Conservation (phyloP, 2,888 invertebrate genomes). For the Tinea semifulvella region DNA sequence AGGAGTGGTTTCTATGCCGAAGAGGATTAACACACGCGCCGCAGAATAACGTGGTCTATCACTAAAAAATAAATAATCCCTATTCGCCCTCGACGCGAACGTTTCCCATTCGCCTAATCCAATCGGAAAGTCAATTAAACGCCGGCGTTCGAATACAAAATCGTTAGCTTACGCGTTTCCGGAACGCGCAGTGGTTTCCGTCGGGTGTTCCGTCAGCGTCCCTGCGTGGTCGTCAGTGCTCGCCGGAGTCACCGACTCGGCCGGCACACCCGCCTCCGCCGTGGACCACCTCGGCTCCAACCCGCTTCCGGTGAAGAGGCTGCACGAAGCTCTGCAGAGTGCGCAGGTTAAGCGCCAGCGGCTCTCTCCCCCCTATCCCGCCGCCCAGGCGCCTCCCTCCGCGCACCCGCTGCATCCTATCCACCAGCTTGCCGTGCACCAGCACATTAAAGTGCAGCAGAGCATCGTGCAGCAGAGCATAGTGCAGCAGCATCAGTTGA, state of each 20-base stretch:
- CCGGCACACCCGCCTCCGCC: slow-evolving; percentile 55
- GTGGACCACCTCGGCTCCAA: slow-evolving; percentile 67
- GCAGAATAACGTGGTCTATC: slow-evolving; percentile 46
- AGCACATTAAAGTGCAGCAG: slow-evolving; percentile 60
- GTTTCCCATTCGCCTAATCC: not conserved
- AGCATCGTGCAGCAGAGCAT: slow-evolving; percentile 61
- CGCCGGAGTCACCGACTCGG: slow-evolving; percentile 60
- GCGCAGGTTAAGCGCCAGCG: slow-evolving; percentile 70
- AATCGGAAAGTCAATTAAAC: slow-evolving; percentile 37
- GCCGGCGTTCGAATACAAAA: slow-evolving; percentile 22
- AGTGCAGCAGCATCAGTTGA: slow-evolving; percentile 59
- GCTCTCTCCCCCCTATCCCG: slow-evolving; percentile 67
- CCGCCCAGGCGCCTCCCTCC: slow-evolving; percentile 41
- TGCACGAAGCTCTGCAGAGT: slow-evolving; percentile 69
- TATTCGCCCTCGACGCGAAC: not conserved
- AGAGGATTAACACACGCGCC: slow-evolving; percentile 41
- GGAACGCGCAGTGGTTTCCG: slow-evolving; percentile 30
- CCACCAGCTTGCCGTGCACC: slow-evolving; percentile 57
- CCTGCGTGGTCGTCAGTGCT: slow-evolving; percentile 45
- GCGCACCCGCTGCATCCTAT: slow-evolving; percentile 51
- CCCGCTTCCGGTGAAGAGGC: slow-evolving; percentile 66
- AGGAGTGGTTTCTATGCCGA: slow-evolving; percentile 49
- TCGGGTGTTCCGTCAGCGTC: slow-evolving; percentile 7
- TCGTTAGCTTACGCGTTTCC: not conserved
- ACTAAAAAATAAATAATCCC: slow-evolving; percentile 29